Evolutionary conservation across 2,888 invertebrate genomes (phyloP).

Genomic region (Dione vanillae): DNA sequence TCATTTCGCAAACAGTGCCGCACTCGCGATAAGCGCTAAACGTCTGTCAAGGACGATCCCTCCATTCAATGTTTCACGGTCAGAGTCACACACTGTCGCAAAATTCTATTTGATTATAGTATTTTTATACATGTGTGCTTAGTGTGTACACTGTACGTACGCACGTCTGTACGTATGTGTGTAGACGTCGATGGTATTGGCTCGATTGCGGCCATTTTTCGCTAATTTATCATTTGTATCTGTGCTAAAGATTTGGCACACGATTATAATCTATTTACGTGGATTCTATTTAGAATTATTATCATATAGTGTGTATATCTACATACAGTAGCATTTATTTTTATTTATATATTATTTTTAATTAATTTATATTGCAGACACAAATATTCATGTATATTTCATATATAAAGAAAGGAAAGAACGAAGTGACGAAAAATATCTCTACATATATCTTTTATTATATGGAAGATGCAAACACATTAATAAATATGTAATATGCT

Average conservation of each 20-base stretch:
- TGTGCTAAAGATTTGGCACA: slow-evolving; percentile 6
- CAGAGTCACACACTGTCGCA: slow-evolving; percentile 6
- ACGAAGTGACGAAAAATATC: no score
- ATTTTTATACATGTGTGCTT: background rate
- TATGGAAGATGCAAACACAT: no score
- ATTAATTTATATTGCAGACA: no score
- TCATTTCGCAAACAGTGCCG: background rate
- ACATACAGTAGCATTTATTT: no score
- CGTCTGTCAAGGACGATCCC: slow-evolving; percentile 16
- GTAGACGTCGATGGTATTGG: background rate
- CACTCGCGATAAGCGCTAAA: slow-evolving; percentile 16
- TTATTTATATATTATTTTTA: no score
- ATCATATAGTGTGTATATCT: background rate
- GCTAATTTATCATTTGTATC: slow-evolving; percentile 24
- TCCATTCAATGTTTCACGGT: slow-evolving; percentile 15
- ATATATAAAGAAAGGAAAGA: no score
- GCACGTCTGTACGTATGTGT: background rate
- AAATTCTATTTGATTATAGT: background rate
- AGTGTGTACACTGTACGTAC: background rate
- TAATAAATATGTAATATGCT: no score
- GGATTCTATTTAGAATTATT: background rate
- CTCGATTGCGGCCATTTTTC: slow-evolving; percentile 30
- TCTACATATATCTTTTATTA: background rate
- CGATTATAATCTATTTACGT: slow-evolving; percentile 17
- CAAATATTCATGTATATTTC: no score